These are phyloP conservation scores for Conus ventricosus DNA, from an alignment of 1,140 invertebrate species.

Conservation along the genomic window DNA sequence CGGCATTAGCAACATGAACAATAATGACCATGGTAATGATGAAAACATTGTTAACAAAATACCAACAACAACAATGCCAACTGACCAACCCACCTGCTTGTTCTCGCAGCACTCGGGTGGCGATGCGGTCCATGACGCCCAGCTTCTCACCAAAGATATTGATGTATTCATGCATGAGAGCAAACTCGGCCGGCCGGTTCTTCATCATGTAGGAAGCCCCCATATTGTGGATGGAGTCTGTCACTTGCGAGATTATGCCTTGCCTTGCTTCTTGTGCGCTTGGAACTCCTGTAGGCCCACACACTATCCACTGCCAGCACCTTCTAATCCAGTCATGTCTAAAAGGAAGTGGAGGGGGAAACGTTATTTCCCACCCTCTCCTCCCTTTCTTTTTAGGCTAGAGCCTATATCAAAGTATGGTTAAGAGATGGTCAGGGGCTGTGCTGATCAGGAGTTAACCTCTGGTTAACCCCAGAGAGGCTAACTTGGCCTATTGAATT, in stretches of 20 bases:
- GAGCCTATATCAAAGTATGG: too few species aligned
- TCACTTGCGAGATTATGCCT: conserved; percentile 78
- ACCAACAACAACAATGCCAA: not conserved
- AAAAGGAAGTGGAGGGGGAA: not conserved
- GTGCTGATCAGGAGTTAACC: too few species aligned
- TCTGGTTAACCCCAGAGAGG: too few species aligned
- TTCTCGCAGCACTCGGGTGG: conserved; percentile 82
- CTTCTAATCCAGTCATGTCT: too few species aligned
- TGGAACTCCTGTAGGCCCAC: conserved; percentile 79
- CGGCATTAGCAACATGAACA: too few species aligned
- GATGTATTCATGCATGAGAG: conserved; percentile 81
- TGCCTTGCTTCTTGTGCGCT: conserved; percentile 80
- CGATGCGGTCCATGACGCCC: conserved; percentile 81
- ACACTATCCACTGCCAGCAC: not conserved
- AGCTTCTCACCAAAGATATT: conserved; percentile 81
- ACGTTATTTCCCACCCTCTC: too few species aligned
- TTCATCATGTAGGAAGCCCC: conserved; percentile 78
- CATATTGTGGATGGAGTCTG: conserved; percentile 80
- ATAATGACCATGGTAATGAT: too few species aligned
- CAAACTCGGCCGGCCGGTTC: conserved; percentile 81
- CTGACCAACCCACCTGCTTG: conserved; percentile 76
- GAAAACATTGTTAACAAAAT: too few species aligned
- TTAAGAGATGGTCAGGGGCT: too few species aligned
- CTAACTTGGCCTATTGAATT: too few species aligned
- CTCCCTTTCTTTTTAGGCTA: not conserved